Base-by-base conservation (phyloP, 2,888 invertebrate genomes). In the Marasmarcha lunaedactyla region DNA sequence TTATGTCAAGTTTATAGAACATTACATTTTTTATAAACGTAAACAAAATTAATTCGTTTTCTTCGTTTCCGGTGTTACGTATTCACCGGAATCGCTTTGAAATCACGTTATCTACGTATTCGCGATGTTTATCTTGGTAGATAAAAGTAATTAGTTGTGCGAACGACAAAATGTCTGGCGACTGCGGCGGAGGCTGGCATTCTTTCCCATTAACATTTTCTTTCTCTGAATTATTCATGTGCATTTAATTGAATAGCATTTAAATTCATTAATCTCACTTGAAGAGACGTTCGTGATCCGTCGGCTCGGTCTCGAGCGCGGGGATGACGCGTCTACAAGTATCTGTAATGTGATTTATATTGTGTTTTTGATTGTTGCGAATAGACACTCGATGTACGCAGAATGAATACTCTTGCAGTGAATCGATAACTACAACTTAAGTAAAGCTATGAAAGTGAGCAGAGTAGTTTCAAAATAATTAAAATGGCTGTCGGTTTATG, bases 191-290 rank as follows among this genome's bases (percentile, higher is more conserved):
- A 60, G 62, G 58, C 57, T 59, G 60, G 60, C 60, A 69, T 77
- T 74, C 68, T 76, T 76, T 72, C 61, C 57, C 68, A 68, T 7
- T 30, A 7, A 30, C 4, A 4, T 7, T 30, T 71, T 69, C 61
- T 66, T 63, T 65, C 64, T 52, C 57, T 76, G 76, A 76, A 77
- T 78, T 55, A 78, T 78, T 74, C 73, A 77, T 77, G 65, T 70
- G 73, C 71, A 72, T 72, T 71, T 72, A 71, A 77, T 74, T 74
- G 74, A 73, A 74, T 74, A 63, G 59, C 67, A 76, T 77, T 76
- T 71, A 72, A 76, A 77, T 77, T 74, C 63, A 77, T 77, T 72
- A 71, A 57, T 57, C 50, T 52, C 46, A 46, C 44, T 45, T 33
- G 30, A 40, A 46, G 40, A 46, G 42, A 43, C 37, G 40, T 42